Evolutionary conservation across 2,888 invertebrate genomes (phyloP).

Genomic region (Epistrophe grossulariae): DNA sequence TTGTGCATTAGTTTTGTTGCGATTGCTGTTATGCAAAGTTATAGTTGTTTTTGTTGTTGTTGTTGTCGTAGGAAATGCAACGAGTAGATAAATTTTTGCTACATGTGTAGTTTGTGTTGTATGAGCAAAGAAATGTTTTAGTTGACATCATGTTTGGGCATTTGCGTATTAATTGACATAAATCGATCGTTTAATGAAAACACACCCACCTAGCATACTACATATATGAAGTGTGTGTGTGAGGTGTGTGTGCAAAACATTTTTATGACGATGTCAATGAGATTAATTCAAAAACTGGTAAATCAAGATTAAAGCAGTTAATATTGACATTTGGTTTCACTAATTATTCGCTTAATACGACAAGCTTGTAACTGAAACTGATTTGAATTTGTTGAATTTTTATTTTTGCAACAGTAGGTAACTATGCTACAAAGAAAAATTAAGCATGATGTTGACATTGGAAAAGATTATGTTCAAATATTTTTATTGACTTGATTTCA

Average conservation of each 20-base stretch:
- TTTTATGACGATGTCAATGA: slow-evolving; percentile 7
- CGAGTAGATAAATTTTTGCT: slow-evolving; percentile 21
- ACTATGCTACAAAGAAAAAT: neutral
- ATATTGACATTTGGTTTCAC: slow-evolving; percentile 13
- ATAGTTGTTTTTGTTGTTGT: slow-evolving; percentile 18
- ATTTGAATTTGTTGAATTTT: neutral
- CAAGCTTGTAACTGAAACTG: neutral
- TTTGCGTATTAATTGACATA: slow-evolving; percentile 71
- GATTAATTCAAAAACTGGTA: slow-evolving; percentile 11
- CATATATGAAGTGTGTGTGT: neutral
- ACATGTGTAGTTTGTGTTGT: slow-evolving; percentile 8
- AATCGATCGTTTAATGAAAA: slow-evolving; percentile 69
- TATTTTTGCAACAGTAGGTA: neutral
- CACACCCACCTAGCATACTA: slow-evolving; percentile 34
- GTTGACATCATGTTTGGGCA: slow-evolving; percentile 61
- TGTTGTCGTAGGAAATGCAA: slow-evolving; percentile 46
- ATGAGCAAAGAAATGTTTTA: slow-evolving; percentile 34
- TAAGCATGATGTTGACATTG: neutral
- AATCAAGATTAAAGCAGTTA: slow-evolving; percentile 16
- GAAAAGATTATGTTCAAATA: neutral
- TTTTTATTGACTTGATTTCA: neutral
- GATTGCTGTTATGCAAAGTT: slow-evolving; percentile 60
- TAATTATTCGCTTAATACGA: neutral
- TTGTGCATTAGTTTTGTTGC: slow-evolving; percentile 31
- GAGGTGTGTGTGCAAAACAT: neutral